Conservation (phyloP, 2,113 vertebrate species). For the Zosterops lateralis region DNA sequence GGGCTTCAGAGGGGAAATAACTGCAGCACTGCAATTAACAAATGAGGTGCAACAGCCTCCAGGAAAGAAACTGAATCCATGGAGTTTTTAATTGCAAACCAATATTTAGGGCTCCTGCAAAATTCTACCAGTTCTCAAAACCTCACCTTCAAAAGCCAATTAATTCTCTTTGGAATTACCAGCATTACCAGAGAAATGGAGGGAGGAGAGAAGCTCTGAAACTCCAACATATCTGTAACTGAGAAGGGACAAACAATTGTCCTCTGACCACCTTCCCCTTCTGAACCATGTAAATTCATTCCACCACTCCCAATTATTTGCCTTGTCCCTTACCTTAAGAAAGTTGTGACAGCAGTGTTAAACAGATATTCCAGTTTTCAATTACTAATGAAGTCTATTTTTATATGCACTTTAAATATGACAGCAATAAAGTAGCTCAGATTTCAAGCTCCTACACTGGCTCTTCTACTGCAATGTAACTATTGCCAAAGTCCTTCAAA, state of each 20-base stretch:
- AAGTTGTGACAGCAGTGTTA: neutral
- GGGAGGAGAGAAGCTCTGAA: neutral
- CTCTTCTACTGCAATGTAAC: neutral
- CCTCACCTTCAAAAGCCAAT: neutral
- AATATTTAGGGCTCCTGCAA: neutral
- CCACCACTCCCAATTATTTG: neutral
- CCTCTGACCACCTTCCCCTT: neutral
- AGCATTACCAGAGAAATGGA: neutral
- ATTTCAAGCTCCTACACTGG: neutral
- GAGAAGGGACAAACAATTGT: neutral
- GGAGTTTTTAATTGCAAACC: neutral
- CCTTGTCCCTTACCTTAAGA: constrained; percentile 16
- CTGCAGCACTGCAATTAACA: neutral
- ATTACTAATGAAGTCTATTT: constrained; percentile 43
- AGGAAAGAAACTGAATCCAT: neutral
- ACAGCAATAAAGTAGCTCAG: constrained; percentile 11
- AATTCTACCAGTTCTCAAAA: neutral
- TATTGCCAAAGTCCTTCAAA: constrained; percentile 9
- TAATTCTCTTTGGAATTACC: neutral
- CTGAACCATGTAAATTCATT: neutral
- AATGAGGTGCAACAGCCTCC: neutral
- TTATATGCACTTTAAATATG: constrained; percentile 3
- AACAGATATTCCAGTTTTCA: constrained; percentile 20
- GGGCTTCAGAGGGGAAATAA: neutral
- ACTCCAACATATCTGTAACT: accelerated